Evolutionary conservation across 2,888 invertebrate species (phyloP).

Genomic region (Kryphioiulus occultus): DNA sequence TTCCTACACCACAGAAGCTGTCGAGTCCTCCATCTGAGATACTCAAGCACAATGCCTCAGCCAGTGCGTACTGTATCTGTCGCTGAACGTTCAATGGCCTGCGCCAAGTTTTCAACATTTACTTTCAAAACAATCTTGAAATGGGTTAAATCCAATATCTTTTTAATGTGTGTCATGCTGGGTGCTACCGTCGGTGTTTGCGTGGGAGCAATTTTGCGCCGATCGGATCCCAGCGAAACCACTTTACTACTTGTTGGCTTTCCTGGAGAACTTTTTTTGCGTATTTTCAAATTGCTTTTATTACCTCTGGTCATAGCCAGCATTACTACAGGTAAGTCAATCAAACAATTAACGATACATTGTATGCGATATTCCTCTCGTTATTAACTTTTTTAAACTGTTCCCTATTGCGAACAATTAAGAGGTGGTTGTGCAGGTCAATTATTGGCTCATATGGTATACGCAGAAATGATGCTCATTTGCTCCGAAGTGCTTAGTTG

Average conservation of each 20-base stretch:
- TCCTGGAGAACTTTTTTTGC: slow-evolving; percentile 46
- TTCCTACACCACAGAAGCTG: slow-evolving; percentile 42
- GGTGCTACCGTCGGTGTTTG: slow-evolving; percentile 20
- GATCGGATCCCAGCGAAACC: slow-evolving; percentile 8
- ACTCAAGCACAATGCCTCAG: slow-evolving; percentile 37
- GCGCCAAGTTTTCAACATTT: slow-evolving; percentile 20
- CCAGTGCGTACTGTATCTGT: slow-evolving; percentile 39
- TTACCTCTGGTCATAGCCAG: slow-evolving; percentile 48
- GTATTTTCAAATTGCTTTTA: slow-evolving; percentile 45
- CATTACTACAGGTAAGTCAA: slow-evolving; percentile 47
- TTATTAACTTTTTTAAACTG: not conserved
- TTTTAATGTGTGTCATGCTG: slow-evolving; percentile 31
- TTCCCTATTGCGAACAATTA: too few relatives aligned
- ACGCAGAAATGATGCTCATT: too few relatives aligned
- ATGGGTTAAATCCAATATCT: slow-evolving; percentile 39
- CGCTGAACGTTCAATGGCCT: slow-evolving; percentile 45
- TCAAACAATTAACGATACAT: not conserved
- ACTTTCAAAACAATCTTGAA: slow-evolving; percentile 39
- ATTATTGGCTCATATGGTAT: too few relatives aligned
- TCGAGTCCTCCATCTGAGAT: not conserved
- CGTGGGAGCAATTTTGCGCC: slow-evolving; percentile 24
- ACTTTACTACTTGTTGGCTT: slow-evolving; percentile 42
- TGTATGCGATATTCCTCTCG: not conserved
- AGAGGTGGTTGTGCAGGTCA: too few relatives aligned
- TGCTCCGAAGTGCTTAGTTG: too few relatives aligned